Evolutionary conservation across 2,113 vertebrate species (phyloP).

Genomic region (Fulmarus glacialis): DNA sequence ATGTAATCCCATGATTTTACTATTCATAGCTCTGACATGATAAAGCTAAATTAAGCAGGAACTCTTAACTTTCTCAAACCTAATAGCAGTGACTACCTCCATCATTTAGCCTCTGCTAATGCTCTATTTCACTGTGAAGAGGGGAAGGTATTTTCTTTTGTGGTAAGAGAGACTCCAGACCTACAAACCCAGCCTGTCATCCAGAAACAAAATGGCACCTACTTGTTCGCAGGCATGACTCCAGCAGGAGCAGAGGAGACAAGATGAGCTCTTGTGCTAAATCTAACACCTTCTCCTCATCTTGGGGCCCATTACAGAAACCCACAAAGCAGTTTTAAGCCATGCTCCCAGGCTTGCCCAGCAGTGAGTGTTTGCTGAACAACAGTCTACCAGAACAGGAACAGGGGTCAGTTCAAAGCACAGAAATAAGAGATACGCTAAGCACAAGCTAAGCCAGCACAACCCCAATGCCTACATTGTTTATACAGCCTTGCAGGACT

Average conservation of each 20-base stretch:
- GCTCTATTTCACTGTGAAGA: background rate
- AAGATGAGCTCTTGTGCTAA: background rate
- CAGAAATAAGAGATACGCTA: background rate
- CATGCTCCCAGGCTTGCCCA: background rate
- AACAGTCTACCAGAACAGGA: background rate
- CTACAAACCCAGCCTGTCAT: background rate
- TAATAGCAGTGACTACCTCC: background rate
- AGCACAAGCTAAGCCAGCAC: too few species aligned
- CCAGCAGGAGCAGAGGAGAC: background rate
- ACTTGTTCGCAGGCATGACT: background rate
- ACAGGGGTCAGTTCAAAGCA: background rate
- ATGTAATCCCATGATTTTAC: conserved; percentile 11
- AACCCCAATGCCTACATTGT: background rate
- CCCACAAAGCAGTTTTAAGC: background rate
- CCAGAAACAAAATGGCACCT: conserved; percentile 14
- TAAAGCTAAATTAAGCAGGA: conserved; percentile 50
- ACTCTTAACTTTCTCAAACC: background rate
- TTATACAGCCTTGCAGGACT: background rate
- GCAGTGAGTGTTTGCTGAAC: background rate
- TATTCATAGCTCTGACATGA: conserved; percentile 56
- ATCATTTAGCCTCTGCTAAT: background rate
- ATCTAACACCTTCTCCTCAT: background rate
- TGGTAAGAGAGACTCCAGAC: background rate
- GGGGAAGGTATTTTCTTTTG: background rate
- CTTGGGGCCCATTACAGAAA: background rate